Base-by-base conservation (phyloP, 2,888 invertebrate species). In the Caenorhabditis japonica region DNA sequence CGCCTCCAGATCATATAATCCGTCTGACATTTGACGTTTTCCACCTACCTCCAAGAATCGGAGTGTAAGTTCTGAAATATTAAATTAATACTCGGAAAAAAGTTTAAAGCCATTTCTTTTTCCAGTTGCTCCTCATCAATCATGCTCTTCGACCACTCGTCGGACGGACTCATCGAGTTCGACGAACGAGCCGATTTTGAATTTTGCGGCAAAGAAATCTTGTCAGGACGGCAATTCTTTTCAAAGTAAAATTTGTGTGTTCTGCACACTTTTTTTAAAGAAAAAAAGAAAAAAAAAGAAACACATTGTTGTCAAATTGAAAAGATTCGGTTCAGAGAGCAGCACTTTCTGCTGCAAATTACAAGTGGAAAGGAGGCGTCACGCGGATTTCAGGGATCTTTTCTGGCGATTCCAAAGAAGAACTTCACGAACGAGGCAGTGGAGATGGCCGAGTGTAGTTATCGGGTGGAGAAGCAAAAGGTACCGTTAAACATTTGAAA, bases 181-280 rank as follows among this genome's bases (percentile, higher is more conserved):
- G 73, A 72, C 21, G 62, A 77, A 27, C 55, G 59, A 4, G 53
- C 77, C 23, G 80, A 80, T 51, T 75, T 75, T 33, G 77, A 77
- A 36, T 77, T 70, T 61, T 80, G 80, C 34, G 76, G 75, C 38
- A 71, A 75, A 60, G 80, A 80, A 72, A 69, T 79, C 52, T 30
- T 64, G 5, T 41, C 58, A 5, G 76, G 79, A 38, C 58, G 66
- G 25, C 59, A 58, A 30, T 78, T 78, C 56, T 75, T 73, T 52
- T 78, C 78, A 27, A 73, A 75, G 78, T 77, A 21, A 38, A 46
- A 12, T 52, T 10, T 13, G 19, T 3, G 13, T 10, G 17, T 46
- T 5, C 7, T 5, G n/a, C 1, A 3, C 27, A 4, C 10, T 36
- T 34, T 34, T n/a, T 8, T 27, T 2, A 21, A 41, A 34, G 39